A percentile compares a stretch with the other conserved stretches of the same genome.
Conservation (phyloP, 2,113 vertebrate species). For the Psittacara wagleri region DNA sequence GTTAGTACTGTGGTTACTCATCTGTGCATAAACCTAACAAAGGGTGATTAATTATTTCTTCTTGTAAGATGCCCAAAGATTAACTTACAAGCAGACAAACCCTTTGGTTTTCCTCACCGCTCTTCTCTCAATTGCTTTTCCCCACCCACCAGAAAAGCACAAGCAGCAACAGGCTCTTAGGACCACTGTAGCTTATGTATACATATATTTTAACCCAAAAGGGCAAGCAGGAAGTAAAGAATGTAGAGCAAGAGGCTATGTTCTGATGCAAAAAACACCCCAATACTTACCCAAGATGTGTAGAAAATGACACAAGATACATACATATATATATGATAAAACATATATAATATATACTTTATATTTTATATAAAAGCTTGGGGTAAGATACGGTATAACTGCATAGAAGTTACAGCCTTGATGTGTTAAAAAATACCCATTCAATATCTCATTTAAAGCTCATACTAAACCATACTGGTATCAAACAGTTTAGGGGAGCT, state of each 20-base stretch:
- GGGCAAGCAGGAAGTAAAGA: neutral
- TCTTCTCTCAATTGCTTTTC: neutral
- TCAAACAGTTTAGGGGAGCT: neutral
- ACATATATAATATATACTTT: neutral
- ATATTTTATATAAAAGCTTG: neutral
- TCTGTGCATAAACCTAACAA: neutral
- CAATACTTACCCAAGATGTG: neutral
- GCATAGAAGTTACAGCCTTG: neutral
- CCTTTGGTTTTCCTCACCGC: neutral
- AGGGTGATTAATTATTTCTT: slow-evolving; percentile 14
- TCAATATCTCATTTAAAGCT: neutral
- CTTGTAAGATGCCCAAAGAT: neutral
- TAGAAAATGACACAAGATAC: neutral
- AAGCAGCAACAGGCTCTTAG: neutral
- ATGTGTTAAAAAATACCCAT: neutral
- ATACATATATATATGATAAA: neutral
- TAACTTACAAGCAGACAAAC: neutral
- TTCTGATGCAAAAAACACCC: neutral
- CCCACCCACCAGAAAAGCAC: neutral
- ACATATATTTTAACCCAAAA: neutral
- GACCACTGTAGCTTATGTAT: neutral
- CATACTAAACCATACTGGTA: neutral
- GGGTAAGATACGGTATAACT: neutral
- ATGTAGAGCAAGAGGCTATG: neutral
- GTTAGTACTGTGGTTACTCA: slow-evolving; percentile 20